These are phyloP conservation scores for Gadus macrocephalus DNA, from an alignment of 2,113 vertebrate genomes.

Conservation along the genomic window DNA sequence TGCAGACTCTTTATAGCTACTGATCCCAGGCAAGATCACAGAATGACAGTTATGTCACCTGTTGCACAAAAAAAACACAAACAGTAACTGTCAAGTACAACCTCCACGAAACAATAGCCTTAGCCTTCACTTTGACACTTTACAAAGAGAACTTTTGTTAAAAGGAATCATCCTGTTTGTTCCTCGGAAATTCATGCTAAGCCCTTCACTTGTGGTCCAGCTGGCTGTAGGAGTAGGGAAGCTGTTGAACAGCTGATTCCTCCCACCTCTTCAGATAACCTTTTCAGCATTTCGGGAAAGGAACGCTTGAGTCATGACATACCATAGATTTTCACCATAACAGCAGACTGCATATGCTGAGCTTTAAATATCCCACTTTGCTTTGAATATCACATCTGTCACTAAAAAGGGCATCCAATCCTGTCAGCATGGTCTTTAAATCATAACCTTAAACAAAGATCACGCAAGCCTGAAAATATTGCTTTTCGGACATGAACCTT, in stretches of 20 bases:
- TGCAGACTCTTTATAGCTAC: slow-evolving; percentile 31
- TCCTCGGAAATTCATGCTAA: slow-evolving; percentile 36
- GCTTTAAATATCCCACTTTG: slow-evolving; percentile 1
- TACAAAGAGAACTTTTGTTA: too few relatives aligned
- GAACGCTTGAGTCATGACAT: slow-evolving; percentile 17
- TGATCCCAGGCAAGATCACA: slow-evolving; percentile 24
- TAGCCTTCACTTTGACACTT: too few relatives aligned
- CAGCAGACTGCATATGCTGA: slow-evolving; percentile 1
- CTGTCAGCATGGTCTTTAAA: too few relatives aligned
- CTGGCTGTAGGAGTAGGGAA: slow-evolving; percentile 47
- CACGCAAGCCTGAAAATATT: slow-evolving; percentile 38
- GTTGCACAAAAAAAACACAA: not conserved
- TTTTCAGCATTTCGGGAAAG: slow-evolving; percentile 24
- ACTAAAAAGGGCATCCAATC: slow-evolving; percentile 6
- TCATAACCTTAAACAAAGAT: too few relatives aligned
- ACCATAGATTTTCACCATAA: not conserved
- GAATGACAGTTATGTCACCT: slow-evolving; percentile 11
- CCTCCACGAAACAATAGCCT: too few relatives aligned
- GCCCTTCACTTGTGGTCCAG: slow-evolving; percentile 34
- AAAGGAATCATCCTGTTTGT: too few relatives aligned
- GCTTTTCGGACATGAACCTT: slow-evolving; percentile 60
- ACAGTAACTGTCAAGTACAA: not conserved
- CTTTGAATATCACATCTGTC: slow-evolving; percentile 40
- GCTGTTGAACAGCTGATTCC: slow-evolving; percentile 48
- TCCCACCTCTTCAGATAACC: slow-evolving; percentile 48